These are phyloP conservation scores for Molossus alvarezi DNA, from an alignment of 2,797 vertebrate genomes.

Conservation along the genomic window DNA sequence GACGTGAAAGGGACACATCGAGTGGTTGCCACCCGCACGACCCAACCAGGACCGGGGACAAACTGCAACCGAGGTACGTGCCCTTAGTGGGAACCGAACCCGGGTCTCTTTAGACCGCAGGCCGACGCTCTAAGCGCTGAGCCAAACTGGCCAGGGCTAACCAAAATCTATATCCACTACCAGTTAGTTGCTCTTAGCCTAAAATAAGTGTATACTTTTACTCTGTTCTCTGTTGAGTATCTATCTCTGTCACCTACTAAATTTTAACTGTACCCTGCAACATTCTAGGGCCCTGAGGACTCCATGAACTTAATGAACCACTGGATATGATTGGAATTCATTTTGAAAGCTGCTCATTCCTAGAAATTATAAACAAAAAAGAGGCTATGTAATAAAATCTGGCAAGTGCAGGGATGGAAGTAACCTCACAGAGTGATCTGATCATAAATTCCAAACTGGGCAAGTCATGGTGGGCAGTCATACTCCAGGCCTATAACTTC, in stretches of 20 bases:
- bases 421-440: neutral
- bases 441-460: neutral
- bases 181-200: neutral
- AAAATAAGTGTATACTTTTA: slow-evolving; percentile 26
- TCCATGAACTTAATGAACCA: slow-evolving; percentile 39
- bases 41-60: too few relatives aligned
- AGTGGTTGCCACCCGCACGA: too few relatives aligned
- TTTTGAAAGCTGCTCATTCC: neutral
- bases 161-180: slow-evolving; percentile 25
- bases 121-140: too few relatives aligned
- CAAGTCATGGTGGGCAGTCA: neutral
- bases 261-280: slow-evolving; percentile 20
- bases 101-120: too few relatives aligned
- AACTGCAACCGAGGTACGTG: too few relatives aligned
- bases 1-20: too few relatives aligned
- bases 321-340: neutral
- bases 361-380: neutral
- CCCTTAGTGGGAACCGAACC: too few relatives aligned
- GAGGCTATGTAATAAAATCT: neutral
- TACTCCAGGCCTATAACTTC: neutral
- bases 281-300: neutral
- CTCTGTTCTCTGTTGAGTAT: slow-evolving; percentile 26
- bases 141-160: neutral
- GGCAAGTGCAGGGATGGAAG: neutral
- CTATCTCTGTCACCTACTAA: slow-evolving; percentile 21